phyloP scores from a whole-genome alignment of 2,113 vertebrate genomes.

The Climacteris rufus region DNA sequence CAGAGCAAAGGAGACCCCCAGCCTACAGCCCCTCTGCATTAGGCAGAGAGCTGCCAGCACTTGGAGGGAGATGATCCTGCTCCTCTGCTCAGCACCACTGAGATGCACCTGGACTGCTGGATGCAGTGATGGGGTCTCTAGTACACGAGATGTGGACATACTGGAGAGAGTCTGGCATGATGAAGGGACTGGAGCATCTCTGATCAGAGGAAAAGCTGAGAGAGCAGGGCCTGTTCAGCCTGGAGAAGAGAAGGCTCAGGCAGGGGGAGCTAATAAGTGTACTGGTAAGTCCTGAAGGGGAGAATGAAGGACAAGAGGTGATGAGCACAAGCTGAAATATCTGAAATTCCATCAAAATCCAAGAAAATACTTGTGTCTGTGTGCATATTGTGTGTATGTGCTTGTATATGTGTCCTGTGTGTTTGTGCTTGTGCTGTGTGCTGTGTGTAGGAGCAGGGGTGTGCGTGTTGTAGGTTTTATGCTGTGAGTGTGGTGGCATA shows the following conservation, averaged over 20 bases:
- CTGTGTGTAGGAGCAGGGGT: not conserved
- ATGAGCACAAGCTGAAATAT: not conserved
- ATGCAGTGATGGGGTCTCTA: not conserved
- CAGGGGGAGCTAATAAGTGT: not conserved
- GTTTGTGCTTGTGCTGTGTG: not conserved
- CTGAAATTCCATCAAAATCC: not conserved
- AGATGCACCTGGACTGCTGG: not conserved
- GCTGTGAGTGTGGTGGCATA: no score
- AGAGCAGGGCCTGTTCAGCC: not conserved
- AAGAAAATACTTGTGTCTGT: not conserved
- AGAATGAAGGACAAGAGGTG: not conserved
- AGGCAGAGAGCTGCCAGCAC: not conserved
- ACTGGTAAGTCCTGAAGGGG: rapidly evolving
- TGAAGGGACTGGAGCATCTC: not conserved
- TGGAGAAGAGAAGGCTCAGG: not conserved
- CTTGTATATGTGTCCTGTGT: not conserved
- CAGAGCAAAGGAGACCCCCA: not conserved
- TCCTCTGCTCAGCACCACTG: not conserved
- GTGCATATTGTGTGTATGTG: not conserved
- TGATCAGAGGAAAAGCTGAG: not conserved
- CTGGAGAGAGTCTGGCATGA: not conserved
- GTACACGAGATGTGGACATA: not conserved
- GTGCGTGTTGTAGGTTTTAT: not conserved
- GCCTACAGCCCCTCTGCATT: not conserved
- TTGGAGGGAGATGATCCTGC: not conserved